phyloP scores from a whole-genome alignment of 2,797 vertebrate genomes.

The Acomys russatus region DNA sequence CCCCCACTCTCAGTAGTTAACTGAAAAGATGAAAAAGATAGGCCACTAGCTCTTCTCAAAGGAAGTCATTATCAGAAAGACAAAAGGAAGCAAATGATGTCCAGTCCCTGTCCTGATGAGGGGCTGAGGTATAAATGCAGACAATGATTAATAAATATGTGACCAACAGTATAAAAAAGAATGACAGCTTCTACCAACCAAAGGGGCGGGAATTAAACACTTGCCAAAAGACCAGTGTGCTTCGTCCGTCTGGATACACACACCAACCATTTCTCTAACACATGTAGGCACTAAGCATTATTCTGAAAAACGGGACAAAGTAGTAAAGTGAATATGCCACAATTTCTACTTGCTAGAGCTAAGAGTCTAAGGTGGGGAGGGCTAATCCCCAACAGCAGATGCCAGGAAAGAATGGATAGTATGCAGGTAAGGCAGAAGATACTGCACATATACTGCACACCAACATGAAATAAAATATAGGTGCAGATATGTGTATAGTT shows the following conservation, averaged over 20 bases:
- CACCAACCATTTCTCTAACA: background rate
- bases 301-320: background rate
- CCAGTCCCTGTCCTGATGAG: background rate
- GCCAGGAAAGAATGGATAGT: background rate
- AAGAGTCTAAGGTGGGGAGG: background rate
- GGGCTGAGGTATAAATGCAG: background rate
- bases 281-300: background rate
- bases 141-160: background rate
- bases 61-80: slow-evolving; percentile 32
- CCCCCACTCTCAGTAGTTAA: background rate
- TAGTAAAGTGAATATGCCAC: background rate
- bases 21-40: slow-evolving; percentile 33
- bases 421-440: background rate
- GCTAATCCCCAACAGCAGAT: background rate
- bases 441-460: background rate
- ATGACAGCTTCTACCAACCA: background rate
- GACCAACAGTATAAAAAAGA: background rate
- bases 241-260: background rate
- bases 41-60: slow-evolving; percentile 17
- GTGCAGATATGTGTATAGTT: background rate
- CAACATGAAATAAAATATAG: background rate
- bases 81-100: background rate
- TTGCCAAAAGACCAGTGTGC: background rate
- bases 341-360: background rate
- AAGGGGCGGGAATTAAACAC: background rate